Conservation (phyloP, 2,797 vertebrate genomes). For the Lagocephalus sceleratus region DNA sequence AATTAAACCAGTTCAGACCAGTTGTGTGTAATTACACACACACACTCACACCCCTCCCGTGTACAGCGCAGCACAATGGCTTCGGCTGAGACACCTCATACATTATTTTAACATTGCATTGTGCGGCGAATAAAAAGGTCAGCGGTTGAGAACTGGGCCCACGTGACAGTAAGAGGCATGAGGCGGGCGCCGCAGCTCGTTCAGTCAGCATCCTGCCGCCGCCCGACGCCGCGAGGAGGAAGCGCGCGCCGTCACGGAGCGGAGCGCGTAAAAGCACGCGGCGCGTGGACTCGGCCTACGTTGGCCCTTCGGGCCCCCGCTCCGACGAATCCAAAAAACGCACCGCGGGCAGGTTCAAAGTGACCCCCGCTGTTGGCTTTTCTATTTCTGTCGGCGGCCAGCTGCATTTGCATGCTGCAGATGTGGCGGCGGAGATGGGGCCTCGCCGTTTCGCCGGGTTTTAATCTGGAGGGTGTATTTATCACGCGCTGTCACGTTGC, state of each 20-base stretch:
- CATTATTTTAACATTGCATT: conserved; percentile 71
- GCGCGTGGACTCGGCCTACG: too few relatives aligned
- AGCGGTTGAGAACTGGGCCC: conserved; percentile 62
- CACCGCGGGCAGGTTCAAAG: conserved; percentile 14
- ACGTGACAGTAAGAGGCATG: conserved; percentile 69
- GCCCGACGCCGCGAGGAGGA: conserved; percentile 33
- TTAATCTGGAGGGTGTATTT: conserved; percentile 67
- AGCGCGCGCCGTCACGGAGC: conserved; percentile 6
- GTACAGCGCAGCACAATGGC: conserved; percentile 29
- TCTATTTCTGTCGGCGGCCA: conserved; percentile 37
- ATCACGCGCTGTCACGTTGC: conserved; percentile 68
- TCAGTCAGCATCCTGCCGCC: conserved; percentile 59
- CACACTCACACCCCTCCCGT: conserved; percentile 18
- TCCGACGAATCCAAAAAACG: conserved; percentile 46
- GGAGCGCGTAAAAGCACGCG: too few relatives aligned
- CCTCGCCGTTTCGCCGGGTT: conserved; percentile 57
- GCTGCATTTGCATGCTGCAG: conserved; percentile 25
- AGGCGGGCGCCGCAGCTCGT: conserved; percentile 50
- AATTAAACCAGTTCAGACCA: conserved; percentile 2
- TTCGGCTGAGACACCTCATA: conserved; percentile 58
- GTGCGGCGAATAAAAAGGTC: conserved; percentile 69
- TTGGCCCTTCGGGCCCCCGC: conserved; percentile 55
- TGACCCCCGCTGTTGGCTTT: conserved; percentile 41
- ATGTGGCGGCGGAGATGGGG: conserved; percentile 15
- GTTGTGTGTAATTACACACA: conserved; percentile 1